Evolutionary conservation across 2,888 invertebrate genomes (phyloP), one percentile per base, ranked within the genome.

Genomic region (Apodemia duryi): DNA sequence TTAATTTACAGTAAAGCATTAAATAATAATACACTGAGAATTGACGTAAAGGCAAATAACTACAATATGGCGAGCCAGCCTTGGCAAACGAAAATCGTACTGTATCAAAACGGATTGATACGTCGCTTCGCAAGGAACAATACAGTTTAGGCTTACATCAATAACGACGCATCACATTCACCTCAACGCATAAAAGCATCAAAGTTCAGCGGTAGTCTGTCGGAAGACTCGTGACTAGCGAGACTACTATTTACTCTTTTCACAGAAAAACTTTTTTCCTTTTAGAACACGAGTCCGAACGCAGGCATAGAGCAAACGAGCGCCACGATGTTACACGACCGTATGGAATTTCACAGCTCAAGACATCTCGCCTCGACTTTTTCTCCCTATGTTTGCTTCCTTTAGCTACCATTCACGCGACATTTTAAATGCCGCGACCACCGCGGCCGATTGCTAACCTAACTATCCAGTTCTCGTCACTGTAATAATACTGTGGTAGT

Each of bases 11-110:
- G 77, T 89, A 83, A 91, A 91, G 91, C 91, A 83, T 88, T 91
- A 90, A 91, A 91, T 90, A 85, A 89, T 90, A 89, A 91, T 90
- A 91, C 91, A 91, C 91, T 90, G 91, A 91, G 91, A 91, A 89
- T 89, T 89, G 90, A 90, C 90, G 88, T 87, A 86, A 88, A 88
- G 89, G 90, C 88, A 85, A 85, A 85, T 80, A 89, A 89, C 85
- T 89, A 81, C 85, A 77, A 75, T 43, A 86, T 83, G 84, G 86
- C 88, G 83, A 86, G 84, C 84, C 84, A 85, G 85, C 84, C 83
- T 81, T 82, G 80, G 84, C 82, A 76, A 77, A 77, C 80, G 81
- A 80, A 76, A 74, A 71, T 72, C 71, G 65, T 73, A 73, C 68
- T 71, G 46, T 46, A 46, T 46, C 63, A 68, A 71, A 69, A 66